Evolutionary conservation across 2,888 invertebrate species (phyloP).

Genomic region (Melanchra persicariae): DNA sequence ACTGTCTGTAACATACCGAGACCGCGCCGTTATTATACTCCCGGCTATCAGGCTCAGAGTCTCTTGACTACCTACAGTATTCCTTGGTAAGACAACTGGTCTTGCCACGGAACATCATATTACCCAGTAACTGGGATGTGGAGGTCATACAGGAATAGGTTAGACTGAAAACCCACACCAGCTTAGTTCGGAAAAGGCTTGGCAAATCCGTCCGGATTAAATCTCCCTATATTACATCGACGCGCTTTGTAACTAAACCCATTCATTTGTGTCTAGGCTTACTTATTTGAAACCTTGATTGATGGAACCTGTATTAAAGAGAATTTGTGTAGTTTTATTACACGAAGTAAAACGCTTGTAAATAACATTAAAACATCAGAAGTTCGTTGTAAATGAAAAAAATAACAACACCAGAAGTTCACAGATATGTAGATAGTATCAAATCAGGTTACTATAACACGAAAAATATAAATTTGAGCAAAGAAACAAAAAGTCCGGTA

Average conservation of each 20-base stretch:
- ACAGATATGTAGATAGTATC: neutral
- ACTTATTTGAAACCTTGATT: conserved; percentile 36
- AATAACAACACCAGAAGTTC: neutral
- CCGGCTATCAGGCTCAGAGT: too few species aligned
- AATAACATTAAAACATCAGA: too few species aligned
- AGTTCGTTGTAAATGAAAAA: too few species aligned
- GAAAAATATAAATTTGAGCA: conserved; percentile 31
- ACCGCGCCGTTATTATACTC: neutral
- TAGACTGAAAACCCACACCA: neutral
- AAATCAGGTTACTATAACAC: neutral
- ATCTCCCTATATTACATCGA: conserved; percentile 6
- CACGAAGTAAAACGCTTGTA: too few species aligned
- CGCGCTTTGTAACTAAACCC: conserved; percentile 29
- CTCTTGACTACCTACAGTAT: too few species aligned
- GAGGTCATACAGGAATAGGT: neutral
- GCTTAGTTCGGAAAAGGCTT: neutral
- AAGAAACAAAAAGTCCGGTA: conserved; percentile 57
- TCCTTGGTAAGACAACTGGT: too few species aligned
- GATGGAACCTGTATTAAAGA: conserved; percentile 14
- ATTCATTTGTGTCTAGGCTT: conserved; percentile 34
- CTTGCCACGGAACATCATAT: too few species aligned
- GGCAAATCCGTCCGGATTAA: conserved; percentile 6
- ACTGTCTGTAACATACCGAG: neutral
- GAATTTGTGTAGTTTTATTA: neutral
- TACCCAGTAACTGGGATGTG: neutral